A percentile compares a stretch with the other conserved stretches of the same genome.
Conservation (phyloP, 1,140 invertebrate species). For the Macrobrachium nipponense region DNA sequence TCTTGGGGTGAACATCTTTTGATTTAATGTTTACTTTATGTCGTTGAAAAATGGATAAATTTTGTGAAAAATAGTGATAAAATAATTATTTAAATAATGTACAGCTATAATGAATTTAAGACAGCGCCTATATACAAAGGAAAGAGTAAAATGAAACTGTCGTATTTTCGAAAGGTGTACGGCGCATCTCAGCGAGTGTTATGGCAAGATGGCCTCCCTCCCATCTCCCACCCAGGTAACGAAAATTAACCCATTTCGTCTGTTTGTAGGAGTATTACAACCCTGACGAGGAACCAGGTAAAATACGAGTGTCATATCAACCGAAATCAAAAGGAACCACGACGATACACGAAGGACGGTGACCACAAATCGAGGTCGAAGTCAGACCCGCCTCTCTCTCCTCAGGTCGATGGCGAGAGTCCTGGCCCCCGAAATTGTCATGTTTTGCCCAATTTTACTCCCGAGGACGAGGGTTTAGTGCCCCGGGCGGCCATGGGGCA, state of each 20-base stretch:
- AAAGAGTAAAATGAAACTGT: background rate
- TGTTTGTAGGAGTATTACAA: background rate
- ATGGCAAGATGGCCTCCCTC: constrained; percentile 60
- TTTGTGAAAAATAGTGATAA: background rate
- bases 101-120: too few relatives aligned
- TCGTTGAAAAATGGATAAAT: background rate
- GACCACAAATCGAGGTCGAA: background rate
- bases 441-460: constrained; percentile 27
- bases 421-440: constrained; percentile 2
- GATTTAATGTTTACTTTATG: background rate
- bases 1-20: constrained; percentile 29
- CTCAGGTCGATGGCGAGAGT: constrained; percentile 39
- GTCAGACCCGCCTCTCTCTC: constrained; percentile 52
- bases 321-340: background rate
- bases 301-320: background rate
- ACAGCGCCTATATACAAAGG: background rate
- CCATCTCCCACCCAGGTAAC: constrained; percentile 58
- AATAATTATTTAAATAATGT: too few relatives aligned
- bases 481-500: background rate
- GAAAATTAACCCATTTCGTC: background rate
- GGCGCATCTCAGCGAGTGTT: constrained; percentile 35
- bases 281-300: background rate
- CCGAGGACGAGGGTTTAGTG: too few relatives aligned
- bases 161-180: constrained; percentile 11
- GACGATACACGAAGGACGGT: background rate